These are phyloP conservation scores for Yponomeuta evonymella DNA, from an alignment of 2,888 invertebrate species.

Conservation along the genomic window DNA sequence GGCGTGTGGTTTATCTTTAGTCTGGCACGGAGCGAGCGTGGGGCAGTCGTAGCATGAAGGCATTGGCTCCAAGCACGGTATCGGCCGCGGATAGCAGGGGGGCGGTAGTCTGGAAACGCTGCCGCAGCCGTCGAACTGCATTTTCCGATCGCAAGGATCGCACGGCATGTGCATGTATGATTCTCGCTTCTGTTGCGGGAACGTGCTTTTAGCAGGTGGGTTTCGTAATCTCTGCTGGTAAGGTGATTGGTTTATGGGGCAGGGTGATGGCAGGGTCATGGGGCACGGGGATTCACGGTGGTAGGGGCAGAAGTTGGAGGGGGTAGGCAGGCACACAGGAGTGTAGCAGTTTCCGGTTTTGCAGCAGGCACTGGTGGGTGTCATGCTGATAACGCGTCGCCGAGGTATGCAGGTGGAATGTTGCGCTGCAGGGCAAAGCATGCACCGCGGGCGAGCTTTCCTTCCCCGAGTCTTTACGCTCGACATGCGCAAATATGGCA, in stretches of 20 bases:
- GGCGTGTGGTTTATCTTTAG: not conserved
- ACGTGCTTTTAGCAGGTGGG: not conserved
- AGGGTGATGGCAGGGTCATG: no score
- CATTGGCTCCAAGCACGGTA: not conserved
- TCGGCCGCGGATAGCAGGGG: not conserved
- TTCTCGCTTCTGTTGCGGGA: not conserved
- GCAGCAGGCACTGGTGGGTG: not conserved
- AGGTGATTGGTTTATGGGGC: no score
- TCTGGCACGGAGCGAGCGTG: not conserved
- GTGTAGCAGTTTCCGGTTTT: not conserved
- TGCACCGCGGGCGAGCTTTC: not conserved
- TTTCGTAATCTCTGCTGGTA: not conserved
- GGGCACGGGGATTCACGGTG: not conserved
- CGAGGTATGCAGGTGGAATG: not conserved
- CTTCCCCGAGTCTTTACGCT: not conserved
- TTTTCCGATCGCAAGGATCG: not conserved
- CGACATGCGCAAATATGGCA: not conserved
- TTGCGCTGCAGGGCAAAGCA: not conserved
- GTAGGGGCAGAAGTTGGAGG: not conserved
- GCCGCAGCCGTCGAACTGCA: not conserved
- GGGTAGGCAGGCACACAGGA: not conserved
- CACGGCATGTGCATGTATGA: not conserved
- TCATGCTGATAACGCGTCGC: not conserved
- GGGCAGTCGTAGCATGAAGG: not conserved
- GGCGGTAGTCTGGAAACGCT: not conserved